Evolutionary conservation across 2,113 vertebrate genomes (phyloP).

Genomic region (Ailuropoda melanoleuca): DNA sequence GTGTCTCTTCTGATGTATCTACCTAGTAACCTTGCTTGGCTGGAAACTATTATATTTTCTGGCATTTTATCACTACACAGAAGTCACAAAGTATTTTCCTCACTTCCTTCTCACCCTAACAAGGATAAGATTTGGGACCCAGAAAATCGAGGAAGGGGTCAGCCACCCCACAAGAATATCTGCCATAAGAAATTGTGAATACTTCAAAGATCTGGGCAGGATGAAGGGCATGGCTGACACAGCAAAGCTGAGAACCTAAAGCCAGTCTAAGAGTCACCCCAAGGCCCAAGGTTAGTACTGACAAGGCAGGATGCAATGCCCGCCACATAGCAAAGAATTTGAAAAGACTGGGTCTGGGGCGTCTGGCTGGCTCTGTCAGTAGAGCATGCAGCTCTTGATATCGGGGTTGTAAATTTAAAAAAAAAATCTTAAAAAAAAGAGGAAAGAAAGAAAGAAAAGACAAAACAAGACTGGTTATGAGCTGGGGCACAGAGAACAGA

Average conservation of each 20-base stretch:
- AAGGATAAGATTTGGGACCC: not conserved
- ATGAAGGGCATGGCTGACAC: not conserved
- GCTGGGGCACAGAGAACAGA: not conserved
- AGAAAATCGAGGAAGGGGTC: not conserved
- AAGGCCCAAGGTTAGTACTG: not conserved
- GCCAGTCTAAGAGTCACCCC: not conserved
- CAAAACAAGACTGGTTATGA: not conserved
- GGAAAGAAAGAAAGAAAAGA: too few relatives aligned
- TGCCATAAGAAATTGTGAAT: not conserved
- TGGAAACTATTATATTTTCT: slow-evolving; percentile 31
- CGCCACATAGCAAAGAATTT: not conserved
- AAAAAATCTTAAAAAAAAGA: too few relatives aligned
- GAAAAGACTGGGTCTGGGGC: not conserved
- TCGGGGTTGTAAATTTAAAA: not conserved
- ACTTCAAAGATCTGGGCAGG: not conserved
- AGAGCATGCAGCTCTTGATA: not conserved
- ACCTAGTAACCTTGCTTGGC: slow-evolving; percentile 1
- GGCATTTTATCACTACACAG: not conserved
- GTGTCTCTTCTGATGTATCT: slow-evolving; percentile 54
- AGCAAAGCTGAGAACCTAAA: not conserved
- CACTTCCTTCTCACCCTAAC: not conserved
- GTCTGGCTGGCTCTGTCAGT: not conserved
- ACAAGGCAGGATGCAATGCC: not conserved
- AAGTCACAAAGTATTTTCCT: slow-evolving; percentile 15
- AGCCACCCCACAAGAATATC: not conserved